These are phyloP conservation scores for Drosophila kikkawai DNA, from an alignment of 1,140 invertebrate genomes.

Conservation along the genomic window DNA sequence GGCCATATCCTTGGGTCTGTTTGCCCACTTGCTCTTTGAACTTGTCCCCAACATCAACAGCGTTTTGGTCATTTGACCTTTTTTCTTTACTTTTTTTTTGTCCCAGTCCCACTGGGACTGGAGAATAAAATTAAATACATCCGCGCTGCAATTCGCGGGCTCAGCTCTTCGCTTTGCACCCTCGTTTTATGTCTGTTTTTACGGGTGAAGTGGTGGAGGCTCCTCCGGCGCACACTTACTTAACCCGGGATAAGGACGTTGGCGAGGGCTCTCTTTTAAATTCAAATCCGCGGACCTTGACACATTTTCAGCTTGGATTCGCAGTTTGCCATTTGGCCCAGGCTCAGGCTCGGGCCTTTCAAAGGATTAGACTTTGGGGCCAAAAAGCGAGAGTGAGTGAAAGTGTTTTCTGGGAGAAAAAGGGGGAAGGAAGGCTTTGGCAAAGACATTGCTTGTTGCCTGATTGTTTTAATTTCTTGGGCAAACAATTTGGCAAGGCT, in stretches of 20 bases:
- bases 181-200: conserved; percentile 71
- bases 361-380: conserved; percentile 34
- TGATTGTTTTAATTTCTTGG: conserved; percentile 60
- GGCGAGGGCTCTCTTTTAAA: conserved; percentile 40
- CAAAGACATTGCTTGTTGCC: conserved; percentile 36
- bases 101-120: conserved; percentile 20
- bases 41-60: conserved; percentile 46
- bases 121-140: conserved; percentile 76
- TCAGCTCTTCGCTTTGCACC: conserved; percentile 33
- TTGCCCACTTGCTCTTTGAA: conserved; percentile 46
- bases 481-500: conserved; percentile 42
- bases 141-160: conserved; percentile 61
- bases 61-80: conserved; percentile 63
- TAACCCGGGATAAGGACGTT: conserved; percentile 66
- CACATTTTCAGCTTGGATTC: conserved; percentile 68
- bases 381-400: conserved; percentile 11
- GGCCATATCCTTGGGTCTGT: conserved; percentile 3
- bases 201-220: conserved; percentile 43
- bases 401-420: neutral
- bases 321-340: conserved; percentile 40
- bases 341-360: conserved; percentile 28
- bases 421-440: neutral
- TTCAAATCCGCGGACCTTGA: conserved; percentile 77
- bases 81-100: conserved; percentile 13
- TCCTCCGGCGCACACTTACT: conserved; percentile 41